phyloP scores from a whole-genome alignment of 2,888 invertebrate species.

The Metallyticus violacea region DNA sequence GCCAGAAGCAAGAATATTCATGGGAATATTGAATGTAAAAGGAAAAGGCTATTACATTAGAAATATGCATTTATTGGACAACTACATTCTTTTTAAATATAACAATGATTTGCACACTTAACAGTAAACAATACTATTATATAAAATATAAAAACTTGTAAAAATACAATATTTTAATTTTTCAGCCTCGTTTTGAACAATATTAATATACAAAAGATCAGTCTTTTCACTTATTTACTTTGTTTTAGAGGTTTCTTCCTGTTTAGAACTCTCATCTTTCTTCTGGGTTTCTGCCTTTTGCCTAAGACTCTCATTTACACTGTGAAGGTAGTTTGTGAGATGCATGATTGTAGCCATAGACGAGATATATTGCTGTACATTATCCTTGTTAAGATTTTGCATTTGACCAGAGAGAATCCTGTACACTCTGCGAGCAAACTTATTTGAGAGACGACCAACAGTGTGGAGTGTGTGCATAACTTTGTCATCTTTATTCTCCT shows the following conservation, averaged over 20 bases:
- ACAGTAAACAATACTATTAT: no score
- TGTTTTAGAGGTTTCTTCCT: background rate
- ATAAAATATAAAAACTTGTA: background rate
- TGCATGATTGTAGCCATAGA: slow-evolving; percentile 51
- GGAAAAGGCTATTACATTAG: no score
- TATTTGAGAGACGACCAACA: slow-evolving; percentile 67
- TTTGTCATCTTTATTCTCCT: slow-evolving; percentile 52
- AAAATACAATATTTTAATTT: background rate
- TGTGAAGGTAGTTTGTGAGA: slow-evolving; percentile 50
- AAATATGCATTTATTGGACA: no score
- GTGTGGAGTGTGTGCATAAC: slow-evolving; percentile 70
- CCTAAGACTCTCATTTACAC: slow-evolving; percentile 28
- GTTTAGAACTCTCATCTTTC: background rate
- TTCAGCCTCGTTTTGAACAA: background rate
- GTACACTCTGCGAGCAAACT: slow-evolving; percentile 68
- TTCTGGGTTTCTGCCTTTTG: background rate
- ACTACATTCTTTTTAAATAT: no score
- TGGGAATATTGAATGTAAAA: no score
- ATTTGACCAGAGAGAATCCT: slow-evolving; percentile 61
- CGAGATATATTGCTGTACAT: slow-evolving; percentile 51
- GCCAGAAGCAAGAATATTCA: no score
- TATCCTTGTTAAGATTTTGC: slow-evolving; percentile 50
- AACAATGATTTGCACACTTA: no score
- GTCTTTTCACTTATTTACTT: background rate
- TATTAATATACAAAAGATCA: background rate